Conservation (phyloP, 2,797 vertebrate species). For the Chaunax sp. region DNA sequence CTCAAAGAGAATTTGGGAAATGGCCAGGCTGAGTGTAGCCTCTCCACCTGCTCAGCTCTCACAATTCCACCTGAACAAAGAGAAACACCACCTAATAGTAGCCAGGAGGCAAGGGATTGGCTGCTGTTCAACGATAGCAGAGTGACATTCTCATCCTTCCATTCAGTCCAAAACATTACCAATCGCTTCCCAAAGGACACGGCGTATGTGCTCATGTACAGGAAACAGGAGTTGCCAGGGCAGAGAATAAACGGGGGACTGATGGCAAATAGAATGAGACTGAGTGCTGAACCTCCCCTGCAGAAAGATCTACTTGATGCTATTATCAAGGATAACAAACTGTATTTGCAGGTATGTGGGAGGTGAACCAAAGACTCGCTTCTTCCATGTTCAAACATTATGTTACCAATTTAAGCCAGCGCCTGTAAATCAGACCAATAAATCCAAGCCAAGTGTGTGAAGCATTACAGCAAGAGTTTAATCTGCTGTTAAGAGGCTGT, state of each 20-base stretch:
- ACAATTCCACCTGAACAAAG: constrained; percentile 70
- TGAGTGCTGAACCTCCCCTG: constrained; percentile 92
- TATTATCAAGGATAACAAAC: constrained; percentile 98
- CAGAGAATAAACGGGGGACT: constrained; percentile 63
- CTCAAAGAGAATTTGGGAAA: constrained; percentile 77
- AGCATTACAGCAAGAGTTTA: constrained; percentile 21
- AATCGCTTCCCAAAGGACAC: constrained; percentile 98
- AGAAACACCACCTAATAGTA: constrained; percentile 49
- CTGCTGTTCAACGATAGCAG: constrained; percentile 98
- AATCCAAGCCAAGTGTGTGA: constrained; percentile 12
- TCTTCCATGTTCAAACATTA: neutral
- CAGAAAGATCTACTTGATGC: constrained; percentile 99
- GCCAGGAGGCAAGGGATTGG: constrained; percentile 90
- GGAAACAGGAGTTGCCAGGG: constrained; percentile 86
- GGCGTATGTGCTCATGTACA: constrained; percentile 97
- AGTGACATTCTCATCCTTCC: constrained; percentile 97
- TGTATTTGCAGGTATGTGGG: constrained; percentile 93
- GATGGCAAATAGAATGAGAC: constrained; percentile 82
- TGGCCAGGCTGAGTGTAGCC: constrained; percentile 51
- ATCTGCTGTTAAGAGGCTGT: constrained; percentile 3
- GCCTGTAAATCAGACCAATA: neutral
- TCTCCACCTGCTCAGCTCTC: constrained; percentile 65
- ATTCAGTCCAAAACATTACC: constrained; percentile 98
- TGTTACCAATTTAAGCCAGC: neutral
- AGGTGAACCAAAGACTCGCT: neutral